Percentiles rank a stretch among this genome's conserved stretches.
Evolutionary conservation across 2,113 vertebrate species (phyloP).

Genomic region (Baryphthengus martii): DNA sequence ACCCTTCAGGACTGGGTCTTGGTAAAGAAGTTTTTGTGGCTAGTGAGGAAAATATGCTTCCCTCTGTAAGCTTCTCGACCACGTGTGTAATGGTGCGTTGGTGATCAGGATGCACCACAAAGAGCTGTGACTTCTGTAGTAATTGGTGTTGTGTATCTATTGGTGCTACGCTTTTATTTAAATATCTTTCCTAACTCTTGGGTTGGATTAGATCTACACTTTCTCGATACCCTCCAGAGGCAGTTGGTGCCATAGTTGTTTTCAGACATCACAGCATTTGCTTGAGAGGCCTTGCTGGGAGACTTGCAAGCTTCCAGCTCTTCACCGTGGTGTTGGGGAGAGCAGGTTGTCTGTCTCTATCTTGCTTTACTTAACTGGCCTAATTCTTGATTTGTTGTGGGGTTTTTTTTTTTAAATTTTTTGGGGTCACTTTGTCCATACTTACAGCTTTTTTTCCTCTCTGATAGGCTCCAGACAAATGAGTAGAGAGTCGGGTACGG

Average conservation of each 20-base stretch:
- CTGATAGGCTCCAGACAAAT: background rate
- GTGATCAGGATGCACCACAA: background rate
- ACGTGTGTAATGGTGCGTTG: background rate
- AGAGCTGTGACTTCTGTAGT: background rate
- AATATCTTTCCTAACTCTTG: background rate
- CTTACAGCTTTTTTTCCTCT: background rate
- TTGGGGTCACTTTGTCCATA: background rate
- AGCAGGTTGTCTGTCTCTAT: background rate
- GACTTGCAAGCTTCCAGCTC: background rate
- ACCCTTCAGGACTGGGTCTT: background rate
- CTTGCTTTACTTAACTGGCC: background rate
- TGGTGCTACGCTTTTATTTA: background rate
- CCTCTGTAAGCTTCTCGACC: background rate
- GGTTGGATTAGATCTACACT: background rate
- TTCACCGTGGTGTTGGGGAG: background rate
- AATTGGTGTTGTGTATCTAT: background rate
- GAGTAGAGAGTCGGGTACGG: background rate
- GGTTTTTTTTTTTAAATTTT: too few species aligned
- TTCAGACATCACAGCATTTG: background rate
- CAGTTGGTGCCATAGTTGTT: rapidly evolving
- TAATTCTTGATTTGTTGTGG: background rate
- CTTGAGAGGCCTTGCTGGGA: background rate
- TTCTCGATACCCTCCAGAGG: background rate
- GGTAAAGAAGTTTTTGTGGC: background rate
- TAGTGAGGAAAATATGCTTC: background rate